Base-by-base conservation (phyloP, 2,888 invertebrate genomes). In the Leucophora obtusa region DNA sequence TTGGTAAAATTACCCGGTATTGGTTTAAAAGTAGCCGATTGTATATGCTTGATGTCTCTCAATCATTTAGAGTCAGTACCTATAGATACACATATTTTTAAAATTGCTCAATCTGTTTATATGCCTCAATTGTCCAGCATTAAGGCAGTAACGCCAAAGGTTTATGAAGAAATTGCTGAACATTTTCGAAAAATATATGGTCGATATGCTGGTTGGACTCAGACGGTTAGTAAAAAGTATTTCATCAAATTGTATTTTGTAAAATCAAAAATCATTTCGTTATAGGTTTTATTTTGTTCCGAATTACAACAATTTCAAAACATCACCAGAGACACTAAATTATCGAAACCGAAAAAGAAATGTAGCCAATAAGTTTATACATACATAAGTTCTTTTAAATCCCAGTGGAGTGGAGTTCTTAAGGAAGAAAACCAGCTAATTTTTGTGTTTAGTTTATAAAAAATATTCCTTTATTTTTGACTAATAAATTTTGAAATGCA, bases 21-120 rank as follows among this genome's bases (percentile, higher is more conserved):
- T 85, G 99, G 99, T 2, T 95, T 96, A 9, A 99, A 99, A 93
- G 97, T 99, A 17, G 98, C 99, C 0, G 99, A 99, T 90, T 99
- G 99, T 90, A 96, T 99, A 84, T 97, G 97, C 87, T 92, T 99
- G 18, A 99, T 99, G 98, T 97, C 98, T 0, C 89, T 99, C 65
- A 95, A 95, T 73, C 96, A 98, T 88, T 90, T 96, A 63, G 93
- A 95, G 85, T 94, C 98, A 0, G 93, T 99, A 69, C 99, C 99
- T 0, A 95, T 99, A 0, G 99, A 99, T 90, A 98, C 98, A 0
- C 99, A 99, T 87, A 96, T 99, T 24, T 96, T 95, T 90, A 96
- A 98, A 91, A 95, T 99, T 83, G 97, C 97, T 0, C 92, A 94
- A 17, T 92, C 93, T 75, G 92, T 94, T 85, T 98, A 98, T 87